phyloP scores from a whole-genome alignment of 2,113 vertebrate species.

The Lampris megalopsis region DNA sequence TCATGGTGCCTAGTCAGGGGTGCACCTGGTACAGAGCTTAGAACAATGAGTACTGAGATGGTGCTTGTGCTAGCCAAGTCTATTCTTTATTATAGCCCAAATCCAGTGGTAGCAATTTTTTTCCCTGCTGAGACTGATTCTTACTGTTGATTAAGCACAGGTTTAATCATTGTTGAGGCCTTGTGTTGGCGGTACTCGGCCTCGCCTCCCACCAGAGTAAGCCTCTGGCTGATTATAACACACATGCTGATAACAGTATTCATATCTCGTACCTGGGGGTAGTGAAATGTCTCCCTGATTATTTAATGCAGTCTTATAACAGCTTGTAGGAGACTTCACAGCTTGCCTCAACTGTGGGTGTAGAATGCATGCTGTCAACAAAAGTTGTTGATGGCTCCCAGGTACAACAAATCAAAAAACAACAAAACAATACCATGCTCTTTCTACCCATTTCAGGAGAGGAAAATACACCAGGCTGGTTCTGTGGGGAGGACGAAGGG shows the following conservation, averaged over 20 bases:
- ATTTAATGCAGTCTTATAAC: constrained; percentile 41
- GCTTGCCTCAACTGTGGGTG: constrained; percentile 8
- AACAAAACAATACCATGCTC: neutral
- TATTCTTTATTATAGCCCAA: constrained; percentile 61
- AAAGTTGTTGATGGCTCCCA: too few species aligned
- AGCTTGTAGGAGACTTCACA: constrained; percentile 22
- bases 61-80: constrained; percentile 32
- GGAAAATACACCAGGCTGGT: constrained; percentile 94
- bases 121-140: constrained; percentile 61
- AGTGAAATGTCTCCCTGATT: constrained; percentile 33
- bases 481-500: constrained; percentile 89
- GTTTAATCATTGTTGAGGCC: constrained; percentile 63
- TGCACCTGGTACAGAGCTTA: constrained; percentile 59
- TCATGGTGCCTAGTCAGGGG: constrained; percentile 41
- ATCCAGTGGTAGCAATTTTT: constrained; percentile 45
- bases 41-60: constrained; percentile 24
- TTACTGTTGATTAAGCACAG: constrained; percentile 73
- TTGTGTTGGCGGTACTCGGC: constrained; percentile 48
- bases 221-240: constrained; percentile 57
- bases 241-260: constrained; percentile 61
- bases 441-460: constrained; percentile 81
- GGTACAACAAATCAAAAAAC: constrained; percentile 13
- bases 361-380: constrained; percentile 15
- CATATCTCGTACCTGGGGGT: constrained; percentile 32
- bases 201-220: constrained; percentile 43